Percentiles rank a stretch among this genome's conserved stretches.
These are phyloP conservation scores for Julus scanicus DNA, from an alignment of 2,888 invertebrate genomes.

Conservation along the genomic window DNA sequence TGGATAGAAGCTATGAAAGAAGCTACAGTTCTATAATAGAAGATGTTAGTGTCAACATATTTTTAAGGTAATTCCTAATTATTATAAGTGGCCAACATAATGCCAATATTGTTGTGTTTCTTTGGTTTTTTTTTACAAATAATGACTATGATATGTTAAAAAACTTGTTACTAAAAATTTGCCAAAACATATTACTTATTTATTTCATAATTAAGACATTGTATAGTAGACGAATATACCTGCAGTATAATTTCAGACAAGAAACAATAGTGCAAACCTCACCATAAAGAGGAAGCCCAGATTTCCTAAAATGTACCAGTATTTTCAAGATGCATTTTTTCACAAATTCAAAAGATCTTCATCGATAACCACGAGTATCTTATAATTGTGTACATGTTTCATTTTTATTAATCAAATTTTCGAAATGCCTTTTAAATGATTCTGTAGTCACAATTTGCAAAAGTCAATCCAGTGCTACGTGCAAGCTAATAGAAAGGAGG, in stretches of 20 bases:
- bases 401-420: no score
- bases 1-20: slow-evolving; percentile 34
- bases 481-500: slow-evolving; percentile 46
- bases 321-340: no score
- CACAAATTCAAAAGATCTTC: no score
- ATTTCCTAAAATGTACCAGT: no score
- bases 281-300: no score
- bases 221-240: no score
- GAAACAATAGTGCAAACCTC: no score
- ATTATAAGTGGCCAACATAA: background rate
- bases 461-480: background rate
- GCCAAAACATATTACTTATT: background rate
- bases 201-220: background rate
- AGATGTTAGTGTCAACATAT: background rate
- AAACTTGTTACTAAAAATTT: background rate
- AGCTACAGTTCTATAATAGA: slow-evolving; percentile 32
- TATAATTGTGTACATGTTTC: no score
- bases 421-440: no score
- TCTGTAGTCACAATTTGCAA: background rate
- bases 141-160: background rate
- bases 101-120: background rate
- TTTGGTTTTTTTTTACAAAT: background rate
- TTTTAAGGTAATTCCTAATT: background rate
- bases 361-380: no score
- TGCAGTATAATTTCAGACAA: no score